Base-by-base conservation (phyloP, 2,888 invertebrate species). In the Vesta saturnalis region DNA sequence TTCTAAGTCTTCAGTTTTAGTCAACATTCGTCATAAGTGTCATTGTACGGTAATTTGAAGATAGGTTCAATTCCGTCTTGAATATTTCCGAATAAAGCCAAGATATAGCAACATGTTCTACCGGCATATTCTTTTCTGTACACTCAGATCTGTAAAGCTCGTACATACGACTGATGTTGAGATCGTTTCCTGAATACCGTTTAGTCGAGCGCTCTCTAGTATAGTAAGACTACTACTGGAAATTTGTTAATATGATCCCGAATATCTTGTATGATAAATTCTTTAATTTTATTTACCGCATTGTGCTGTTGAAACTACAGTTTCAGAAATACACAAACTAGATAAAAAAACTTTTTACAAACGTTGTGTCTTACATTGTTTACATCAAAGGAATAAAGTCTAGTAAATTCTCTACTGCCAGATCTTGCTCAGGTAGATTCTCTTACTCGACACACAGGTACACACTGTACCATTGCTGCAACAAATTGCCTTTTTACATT, bases 201-300 rank as follows among this genome's bases (percentile, higher is more conserved):
- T 14, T 15, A 8, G 12, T 16, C 12, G 58, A 39, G 16, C 43
- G 62, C 18, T 62, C 56, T 52, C 62, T 62, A 10, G 62, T 14
- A 16, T 61, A 61, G 35, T 19, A 43, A 30, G n/a, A n/a, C 46
- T 46, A 46, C 46, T 14, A 14, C 15, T 6, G 46, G 46, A 8
- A 46, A 46, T 8, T 14, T 46, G n/a, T 46, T 46, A 79, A 22
- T 35, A n/a, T n/a, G n/a, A n/a, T 30, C 30, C 30, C 5, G 5
- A 30, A 30, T 30, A 30, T 30, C 30, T 30, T 30, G 30, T 30
- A 6, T 30, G 30, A 30, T 30, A 30, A 30, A 30, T 30, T 30
- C 10, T 5, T 10, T n/a, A 30, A 30, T 30, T 10, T 30, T 30
- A 30, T 30, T 30, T 30, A 30, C 30, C 5, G 30, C 30, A 30